These are phyloP conservation scores for Epinephelus moara DNA, from an alignment of 2,113 vertebrate genomes.

Conservation along the genomic window DNA sequence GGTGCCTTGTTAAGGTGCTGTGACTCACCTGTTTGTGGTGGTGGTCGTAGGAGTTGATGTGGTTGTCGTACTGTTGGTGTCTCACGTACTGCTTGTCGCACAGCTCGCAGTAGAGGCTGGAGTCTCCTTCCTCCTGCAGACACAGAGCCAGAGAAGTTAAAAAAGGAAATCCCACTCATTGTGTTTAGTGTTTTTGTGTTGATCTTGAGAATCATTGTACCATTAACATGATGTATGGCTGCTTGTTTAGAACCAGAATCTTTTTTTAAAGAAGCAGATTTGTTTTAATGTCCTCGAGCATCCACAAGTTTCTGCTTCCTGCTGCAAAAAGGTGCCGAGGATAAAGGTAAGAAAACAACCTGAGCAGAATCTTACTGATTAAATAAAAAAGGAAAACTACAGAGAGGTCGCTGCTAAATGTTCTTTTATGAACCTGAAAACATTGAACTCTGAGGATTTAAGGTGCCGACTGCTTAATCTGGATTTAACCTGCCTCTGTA, in stretches of 20 bases:
- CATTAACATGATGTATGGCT: background rate
- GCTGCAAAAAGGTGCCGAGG: background rate
- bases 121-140: slow-evolving; percentile 69
- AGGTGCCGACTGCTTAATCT: background rate
- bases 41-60: slow-evolving; percentile 98
- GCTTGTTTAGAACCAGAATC: background rate
- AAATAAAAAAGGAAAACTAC: background rate
- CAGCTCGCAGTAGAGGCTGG: slow-evolving; percentile 93
- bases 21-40: slow-evolving; percentile 94
- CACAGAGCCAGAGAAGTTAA: background rate
- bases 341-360: background rate
- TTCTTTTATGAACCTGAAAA: background rate
- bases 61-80: slow-evolving; percentile 98
- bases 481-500: background rate
- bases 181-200: background rate
- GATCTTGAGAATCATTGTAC: slow-evolving; percentile 8
- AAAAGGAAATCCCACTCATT: background rate
- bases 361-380: background rate
- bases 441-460: background rate
- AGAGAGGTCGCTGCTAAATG: background rate
- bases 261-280: slow-evolving; percentile 2
- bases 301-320: background rate
- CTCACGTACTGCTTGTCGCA: slow-evolving; percentile 98
- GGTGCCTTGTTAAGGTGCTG: slow-evolving; percentile 25
- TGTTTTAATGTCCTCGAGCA: background rate